These are phyloP conservation scores for Aricia agestis DNA, from an alignment of 1,140 invertebrate genomes.

Conservation along the genomic window DNA sequence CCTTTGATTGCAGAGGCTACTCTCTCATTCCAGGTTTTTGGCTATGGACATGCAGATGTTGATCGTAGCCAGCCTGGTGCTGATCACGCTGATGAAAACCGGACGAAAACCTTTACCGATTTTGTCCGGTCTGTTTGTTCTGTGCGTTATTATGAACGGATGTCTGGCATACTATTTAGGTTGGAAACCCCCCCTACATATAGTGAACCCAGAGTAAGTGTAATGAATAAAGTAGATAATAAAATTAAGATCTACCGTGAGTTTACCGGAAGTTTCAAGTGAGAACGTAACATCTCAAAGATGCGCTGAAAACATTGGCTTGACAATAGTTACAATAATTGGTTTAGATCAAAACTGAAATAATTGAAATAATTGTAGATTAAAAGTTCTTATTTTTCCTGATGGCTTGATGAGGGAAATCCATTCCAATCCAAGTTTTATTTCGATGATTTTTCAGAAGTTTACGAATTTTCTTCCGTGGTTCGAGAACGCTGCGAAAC, in stretches of 20 bases:
- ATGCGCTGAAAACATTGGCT: no score
- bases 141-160: conserved; percentile 29
- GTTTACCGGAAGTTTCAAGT: no score
- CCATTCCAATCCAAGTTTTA: no score
- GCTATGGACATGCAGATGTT: conserved; percentile 47
- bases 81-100: conserved; percentile 45
- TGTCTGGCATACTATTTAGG: conserved; percentile 34
- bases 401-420: no score
- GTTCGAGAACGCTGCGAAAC: conserved; percentile 37
- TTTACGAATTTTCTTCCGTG: conserved; percentile 33
- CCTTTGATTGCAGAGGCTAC: no score
- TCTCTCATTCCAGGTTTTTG: no score
- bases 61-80: conserved; percentile 26
- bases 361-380: no score
- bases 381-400: background rate
- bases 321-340: no score
- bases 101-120: conserved; percentile 24
- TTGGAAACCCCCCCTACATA: conserved; percentile 38
- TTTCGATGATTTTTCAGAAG: conserved; percentile 37
- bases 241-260: no score
- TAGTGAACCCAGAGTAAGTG: conserved; percentile 46
- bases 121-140: conserved; percentile 27
- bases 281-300: no score
- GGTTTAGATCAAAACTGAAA: no score
- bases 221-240: no score